Evolutionary conservation across 2,113 vertebrate species (phyloP).

Genomic region (Chloroceryle aenea): DNA sequence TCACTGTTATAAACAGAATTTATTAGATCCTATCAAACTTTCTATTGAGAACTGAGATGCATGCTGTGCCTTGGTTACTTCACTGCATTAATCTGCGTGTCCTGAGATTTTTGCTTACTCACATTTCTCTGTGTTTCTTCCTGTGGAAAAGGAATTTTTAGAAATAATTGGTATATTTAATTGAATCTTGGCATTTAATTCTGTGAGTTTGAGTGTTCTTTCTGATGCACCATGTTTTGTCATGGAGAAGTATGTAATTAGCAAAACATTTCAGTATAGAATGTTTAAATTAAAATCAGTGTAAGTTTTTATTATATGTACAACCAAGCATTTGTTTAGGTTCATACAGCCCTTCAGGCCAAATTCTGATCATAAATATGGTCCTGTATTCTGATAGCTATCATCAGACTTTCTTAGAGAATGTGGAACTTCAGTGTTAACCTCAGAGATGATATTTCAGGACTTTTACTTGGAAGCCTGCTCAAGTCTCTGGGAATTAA

Average conservation of each 20-base stretch:
- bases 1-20: slow-evolving; percentile 6
- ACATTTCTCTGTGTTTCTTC: neutral
- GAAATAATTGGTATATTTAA: neutral
- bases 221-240: neutral
- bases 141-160: neutral
- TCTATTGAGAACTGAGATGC: neutral
- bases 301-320: neutral
- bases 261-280: neutral
- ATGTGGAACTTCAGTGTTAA: neutral
- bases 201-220: neutral
- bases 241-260: neutral
- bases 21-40: neutral
- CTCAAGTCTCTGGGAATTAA: neutral
- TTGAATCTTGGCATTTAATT: slow-evolving; percentile 33
- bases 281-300: neutral
- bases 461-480: neutral
- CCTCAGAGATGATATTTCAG: neutral
- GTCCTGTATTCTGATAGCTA: neutral
- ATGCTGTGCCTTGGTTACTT: slow-evolving; percentile 2
- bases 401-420: neutral
- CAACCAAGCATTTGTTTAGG: neutral
- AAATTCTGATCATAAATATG: neutral
- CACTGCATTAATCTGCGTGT: slow-evolving; percentile 8
- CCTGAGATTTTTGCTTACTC: neutral
- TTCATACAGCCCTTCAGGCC: neutral